A percentile compares a stretch with the other conserved stretches of the same genome.
phyloP scores from a whole-genome alignment of 2,797 vertebrate genomes.

The Labroides dimidiatus region DNA sequence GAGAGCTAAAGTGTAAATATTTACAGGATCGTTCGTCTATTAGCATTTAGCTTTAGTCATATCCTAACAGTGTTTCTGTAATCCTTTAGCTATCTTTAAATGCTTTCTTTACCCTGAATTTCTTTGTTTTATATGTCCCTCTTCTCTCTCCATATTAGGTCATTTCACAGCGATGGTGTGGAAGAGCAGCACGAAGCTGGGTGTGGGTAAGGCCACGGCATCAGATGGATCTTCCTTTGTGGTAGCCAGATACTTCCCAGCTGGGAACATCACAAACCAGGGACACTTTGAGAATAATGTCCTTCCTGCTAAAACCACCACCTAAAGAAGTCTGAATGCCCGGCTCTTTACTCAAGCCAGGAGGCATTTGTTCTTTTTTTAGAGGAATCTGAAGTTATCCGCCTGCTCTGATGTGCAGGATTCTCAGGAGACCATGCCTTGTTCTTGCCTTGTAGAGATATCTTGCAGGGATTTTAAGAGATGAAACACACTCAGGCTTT shows the following conservation, averaged over 20 bases:
- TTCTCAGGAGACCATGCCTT: conserved; percentile 42
- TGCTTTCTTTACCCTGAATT: conserved; percentile 4
- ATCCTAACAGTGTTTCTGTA: not conserved
- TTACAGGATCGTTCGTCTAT: conserved; percentile 40
- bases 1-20: conserved; percentile 59
- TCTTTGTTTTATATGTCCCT: conserved; percentile 13
- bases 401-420: conserved; percentile 20
- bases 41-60: conserved; percentile 13
- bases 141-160: conserved; percentile 77
- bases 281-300: conserved; percentile 97
- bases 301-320: conserved; percentile 84
- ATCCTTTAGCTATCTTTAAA: not conserved
- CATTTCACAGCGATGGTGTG: conserved; percentile 99
- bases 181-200: conserved; percentile 93
- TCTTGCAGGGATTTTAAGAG: conserved; percentile 25
- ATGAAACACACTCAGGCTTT: conserved; percentile 18
- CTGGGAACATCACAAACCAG: conserved; percentile 95
- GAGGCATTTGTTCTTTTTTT: conserved; percentile 37
- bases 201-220: conserved; percentile 92
- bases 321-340: conserved; percentile 36
- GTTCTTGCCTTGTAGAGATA: conserved; percentile 4
- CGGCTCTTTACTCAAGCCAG: conserved; percentile 21
- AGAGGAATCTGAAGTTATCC: conserved; percentile 28
- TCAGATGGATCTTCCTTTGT: conserved; percentile 96
- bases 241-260: conserved; percentile 96